A percentile compares a stretch with the other conserved stretches of the same genome.
Evolutionary conservation across 1,140 invertebrate species (phyloP).

Genomic region (Batillaria attramentaria): DNA sequence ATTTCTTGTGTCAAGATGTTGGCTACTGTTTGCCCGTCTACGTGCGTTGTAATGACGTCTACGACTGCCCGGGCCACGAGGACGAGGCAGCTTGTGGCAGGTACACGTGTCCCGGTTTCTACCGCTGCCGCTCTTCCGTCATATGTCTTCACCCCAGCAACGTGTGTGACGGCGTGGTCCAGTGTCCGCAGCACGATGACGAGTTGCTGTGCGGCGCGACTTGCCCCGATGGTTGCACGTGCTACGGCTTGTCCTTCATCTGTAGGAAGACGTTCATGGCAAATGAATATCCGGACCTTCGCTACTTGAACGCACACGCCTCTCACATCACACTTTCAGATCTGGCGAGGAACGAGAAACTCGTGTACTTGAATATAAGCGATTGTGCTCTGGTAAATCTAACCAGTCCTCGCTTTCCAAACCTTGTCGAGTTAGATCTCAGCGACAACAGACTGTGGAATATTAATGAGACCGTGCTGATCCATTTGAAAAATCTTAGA

Average conservation of each 20-base stretch:
- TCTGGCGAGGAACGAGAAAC: neutral
- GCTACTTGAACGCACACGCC: neutral
- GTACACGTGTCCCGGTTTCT: conserved; percentile 28
- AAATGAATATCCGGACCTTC: neutral
- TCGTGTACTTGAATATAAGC: neutral
- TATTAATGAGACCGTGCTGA: neutral
- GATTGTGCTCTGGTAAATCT: neutral
- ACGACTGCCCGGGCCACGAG: conserved; percentile 21
- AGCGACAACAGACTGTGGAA: neutral
- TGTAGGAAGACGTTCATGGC: neutral
- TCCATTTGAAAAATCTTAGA: neutral
- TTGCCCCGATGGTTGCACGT: conserved; percentile 18
- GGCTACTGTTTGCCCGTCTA: conserved; percentile 24
- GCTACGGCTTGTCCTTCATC: neutral
- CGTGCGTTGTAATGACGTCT: conserved; percentile 18
- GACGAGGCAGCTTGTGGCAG: conserved; percentile 27
- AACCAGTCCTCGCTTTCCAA: neutral
- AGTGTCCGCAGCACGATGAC: conserved; percentile 28
- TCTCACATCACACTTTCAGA: neutral
- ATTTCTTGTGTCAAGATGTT: neutral
- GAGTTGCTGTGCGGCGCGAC: neutral
- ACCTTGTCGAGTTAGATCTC: neutral
- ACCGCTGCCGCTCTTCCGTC: conserved; percentile 6
- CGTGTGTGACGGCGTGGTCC: conserved; percentile 33
- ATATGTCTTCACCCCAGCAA: conserved; percentile 23